Percentiles rank a stretch among this genome's conserved stretches.
These are phyloP conservation scores for Geodia barretti DNA, from an alignment of 37 sponge, comb jelly and placozoan species.

Conservation along the genomic window DNA sequence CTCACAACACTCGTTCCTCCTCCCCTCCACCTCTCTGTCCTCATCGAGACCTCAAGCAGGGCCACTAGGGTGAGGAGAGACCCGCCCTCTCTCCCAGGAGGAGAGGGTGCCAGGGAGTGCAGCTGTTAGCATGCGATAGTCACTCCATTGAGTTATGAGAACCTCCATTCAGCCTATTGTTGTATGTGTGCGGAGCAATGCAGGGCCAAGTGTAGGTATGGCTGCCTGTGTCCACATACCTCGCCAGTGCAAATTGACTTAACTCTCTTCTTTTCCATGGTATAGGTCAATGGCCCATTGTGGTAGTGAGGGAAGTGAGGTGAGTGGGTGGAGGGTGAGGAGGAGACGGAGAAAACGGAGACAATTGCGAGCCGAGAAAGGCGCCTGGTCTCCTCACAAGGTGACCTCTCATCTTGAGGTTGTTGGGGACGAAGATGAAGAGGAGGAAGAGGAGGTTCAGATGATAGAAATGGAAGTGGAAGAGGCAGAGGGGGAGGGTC, in stretches of 20 bases:
- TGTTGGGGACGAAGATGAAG: neutral
- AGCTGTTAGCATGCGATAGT: neutral
- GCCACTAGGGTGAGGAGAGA: neutral
- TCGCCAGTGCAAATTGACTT: neutral
- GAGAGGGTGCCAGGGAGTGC: no score
- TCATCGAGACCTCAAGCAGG: no score
- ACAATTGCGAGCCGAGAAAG: conserved; percentile 39
- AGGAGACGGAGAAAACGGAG: conserved; percentile 26
- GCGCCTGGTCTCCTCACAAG: neutral
- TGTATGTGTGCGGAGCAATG: neutral
- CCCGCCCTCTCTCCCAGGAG: no score
- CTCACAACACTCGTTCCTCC: conserved; percentile 36
- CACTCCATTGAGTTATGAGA: neutral
- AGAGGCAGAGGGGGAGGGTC: neutral
- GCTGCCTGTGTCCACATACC: no score
- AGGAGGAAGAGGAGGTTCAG: neutral
- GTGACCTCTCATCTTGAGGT: neutral
- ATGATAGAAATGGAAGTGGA: neutral
- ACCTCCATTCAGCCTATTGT: conserved; percentile 16
- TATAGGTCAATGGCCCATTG: neutral
- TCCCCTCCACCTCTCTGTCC: conserved; percentile 17
- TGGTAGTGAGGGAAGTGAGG: neutral
- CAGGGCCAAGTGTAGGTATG: neutral
- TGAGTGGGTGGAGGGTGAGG: conserved; percentile 9
- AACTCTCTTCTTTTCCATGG: neutral